These are phyloP conservation scores for Meriones unguiculatus DNA, from an alignment of 2,113 vertebrate genomes.

Conservation along the genomic window DNA sequence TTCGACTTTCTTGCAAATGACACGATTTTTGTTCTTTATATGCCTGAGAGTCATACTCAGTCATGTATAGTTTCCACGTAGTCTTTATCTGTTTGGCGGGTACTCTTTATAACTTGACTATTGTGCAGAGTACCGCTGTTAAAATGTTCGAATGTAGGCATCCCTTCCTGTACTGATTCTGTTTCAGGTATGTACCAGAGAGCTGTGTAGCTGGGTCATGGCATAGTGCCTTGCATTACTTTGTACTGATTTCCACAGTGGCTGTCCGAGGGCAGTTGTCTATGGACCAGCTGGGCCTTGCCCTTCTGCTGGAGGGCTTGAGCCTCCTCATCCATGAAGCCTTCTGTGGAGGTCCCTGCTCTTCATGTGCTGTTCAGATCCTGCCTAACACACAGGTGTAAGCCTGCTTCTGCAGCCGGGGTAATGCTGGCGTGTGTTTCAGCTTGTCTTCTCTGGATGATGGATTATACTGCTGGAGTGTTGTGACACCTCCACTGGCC, in stretches of 20 bases:
- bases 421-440: neutral
- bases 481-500: neutral
- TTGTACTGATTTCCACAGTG: neutral
- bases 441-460: neutral
- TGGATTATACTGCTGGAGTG: neutral
- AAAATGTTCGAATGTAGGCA: neutral
- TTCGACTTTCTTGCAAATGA: neutral
- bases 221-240: neutral
- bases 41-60: neutral
- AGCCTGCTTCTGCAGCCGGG: neutral
- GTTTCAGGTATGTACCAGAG: neutral
- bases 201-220: neutral
- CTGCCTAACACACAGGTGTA: too few species aligned
- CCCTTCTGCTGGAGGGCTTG: neutral
- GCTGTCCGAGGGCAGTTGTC: neutral
- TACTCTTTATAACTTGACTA: neutral
- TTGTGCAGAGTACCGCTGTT: neutral
- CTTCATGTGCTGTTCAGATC: neutral
- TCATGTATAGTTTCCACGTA: too few species aligned
- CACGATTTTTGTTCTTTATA: neutral
- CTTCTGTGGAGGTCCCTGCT: neutral
- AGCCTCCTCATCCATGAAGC: neutral
- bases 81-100: neutral
- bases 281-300: neutral
- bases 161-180: neutral